These are phyloP conservation scores for Grallaria varia DNA, from an alignment of 2,113 vertebrate genomes.

Conservation along the genomic window DNA sequence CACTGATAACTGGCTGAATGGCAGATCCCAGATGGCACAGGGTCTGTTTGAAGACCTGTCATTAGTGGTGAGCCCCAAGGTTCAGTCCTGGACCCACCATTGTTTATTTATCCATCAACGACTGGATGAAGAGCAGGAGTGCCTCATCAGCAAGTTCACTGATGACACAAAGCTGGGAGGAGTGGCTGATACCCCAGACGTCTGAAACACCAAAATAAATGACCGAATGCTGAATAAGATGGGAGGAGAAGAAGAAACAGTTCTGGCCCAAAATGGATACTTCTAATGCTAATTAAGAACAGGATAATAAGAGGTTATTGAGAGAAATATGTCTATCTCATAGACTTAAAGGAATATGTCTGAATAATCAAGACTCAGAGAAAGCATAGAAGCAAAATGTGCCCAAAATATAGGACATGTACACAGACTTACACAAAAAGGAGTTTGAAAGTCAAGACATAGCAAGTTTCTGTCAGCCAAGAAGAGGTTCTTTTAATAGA, in stretches of 20 bases:
- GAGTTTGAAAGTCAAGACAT: neutral
- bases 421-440: neutral
- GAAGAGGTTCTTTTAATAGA: neutral
- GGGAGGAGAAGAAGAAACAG: neutral
- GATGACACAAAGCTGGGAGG: neutral
- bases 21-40: neutral
- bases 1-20: neutral
- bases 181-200: neutral
- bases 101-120: neutral
- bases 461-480: neutral
- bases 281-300: neutral
- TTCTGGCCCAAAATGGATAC: neutral
- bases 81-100: neutral
- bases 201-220: neutral
- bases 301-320: neutral
- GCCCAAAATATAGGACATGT: rapidly evolving
- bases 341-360: neutral
- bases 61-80: neutral
- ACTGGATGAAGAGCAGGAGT: neutral
- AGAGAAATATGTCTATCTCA: neutral
- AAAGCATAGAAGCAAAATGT: neutral
- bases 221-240: neutral
- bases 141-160: neutral
- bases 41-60: neutral
- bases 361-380: neutral